phyloP scores from a whole-genome alignment of 1,140 invertebrate genomes.

The Dinothrombium tinctorium region DNA sequence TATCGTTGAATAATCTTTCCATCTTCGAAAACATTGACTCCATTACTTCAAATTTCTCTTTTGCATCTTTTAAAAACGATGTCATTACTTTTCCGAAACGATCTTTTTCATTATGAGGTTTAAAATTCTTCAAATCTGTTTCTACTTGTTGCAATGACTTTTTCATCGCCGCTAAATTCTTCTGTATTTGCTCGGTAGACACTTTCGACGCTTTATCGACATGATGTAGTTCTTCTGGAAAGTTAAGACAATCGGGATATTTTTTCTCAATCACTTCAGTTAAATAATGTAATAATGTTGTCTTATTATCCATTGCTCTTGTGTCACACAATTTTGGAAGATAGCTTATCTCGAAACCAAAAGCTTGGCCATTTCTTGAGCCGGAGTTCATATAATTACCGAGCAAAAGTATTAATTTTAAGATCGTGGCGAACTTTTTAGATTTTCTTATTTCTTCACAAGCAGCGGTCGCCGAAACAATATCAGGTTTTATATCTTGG shows the following conservation, averaged over 20 bases:
- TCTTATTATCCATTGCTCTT: slow-evolving; percentile 76
- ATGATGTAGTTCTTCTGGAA: slow-evolving; percentile 65
- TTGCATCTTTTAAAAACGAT: slow-evolving; percentile 47
- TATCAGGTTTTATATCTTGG: slow-evolving; percentile 75
- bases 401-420: slow-evolving; percentile 58
- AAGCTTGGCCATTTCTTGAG: slow-evolving; percentile 69
- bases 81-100: slow-evolving; percentile 58
- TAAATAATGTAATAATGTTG: slow-evolving; percentile 75
- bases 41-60: slow-evolving; percentile 59
- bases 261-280: slow-evolving; percentile 66
- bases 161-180: slow-evolving; percentile 62
- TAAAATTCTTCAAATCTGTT: slow-evolving; percentile 57
- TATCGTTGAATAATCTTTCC: slow-evolving; percentile 52
- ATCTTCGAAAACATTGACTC: slow-evolving; percentile 84
- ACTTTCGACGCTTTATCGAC: slow-evolving; percentile 29
- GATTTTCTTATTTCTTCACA: slow-evolving; percentile 80
- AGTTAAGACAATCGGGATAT: slow-evolving; percentile 55
- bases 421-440: slow-evolving; percentile 62
- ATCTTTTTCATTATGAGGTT: slow-evolving; percentile 52
- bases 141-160: slow-evolving; percentile 58
- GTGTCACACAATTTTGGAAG: slow-evolving; percentile 64
- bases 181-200: slow-evolving; percentile 53
- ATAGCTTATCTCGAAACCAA: slow-evolving; percentile 90
- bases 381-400: slow-evolving; percentile 28
- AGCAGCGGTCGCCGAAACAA: slow-evolving; percentile 77